A percentile compares a stretch with the other conserved stretches of the same genome.
Evolutionary conservation across 2,797 vertebrate genomes (phyloP).

Genomic region (Micropoecilia bifurca): DNA sequence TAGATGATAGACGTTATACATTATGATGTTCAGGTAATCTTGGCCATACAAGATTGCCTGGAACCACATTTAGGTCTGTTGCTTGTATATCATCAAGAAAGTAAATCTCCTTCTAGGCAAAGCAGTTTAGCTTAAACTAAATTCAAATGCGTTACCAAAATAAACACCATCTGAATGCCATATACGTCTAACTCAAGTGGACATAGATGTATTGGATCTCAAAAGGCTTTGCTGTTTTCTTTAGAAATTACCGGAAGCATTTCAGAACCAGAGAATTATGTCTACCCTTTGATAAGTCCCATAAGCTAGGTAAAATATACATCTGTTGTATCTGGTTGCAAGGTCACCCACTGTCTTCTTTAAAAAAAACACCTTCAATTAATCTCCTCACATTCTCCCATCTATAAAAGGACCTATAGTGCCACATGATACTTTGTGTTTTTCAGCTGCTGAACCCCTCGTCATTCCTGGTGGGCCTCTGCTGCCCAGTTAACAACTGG

Average conservation of each 20-base stretch:
- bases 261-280: constrained; percentile 10
- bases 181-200: neutral
- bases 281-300: neutral
- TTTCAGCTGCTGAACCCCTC: constrained; percentile 13
- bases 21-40: neutral
- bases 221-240: neutral
- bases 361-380: neutral
- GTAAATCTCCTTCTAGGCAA: neutral
- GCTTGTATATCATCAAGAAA: neutral
- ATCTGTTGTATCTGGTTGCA: constrained; percentile 3
- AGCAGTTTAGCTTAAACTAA: neutral
- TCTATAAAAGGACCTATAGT: constrained; percentile 11
- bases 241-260: neutral
- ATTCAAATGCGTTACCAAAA: neutral
- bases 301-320: neutral
- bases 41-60: neutral
- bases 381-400: neutral
- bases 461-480: neutral
- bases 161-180: neutral
- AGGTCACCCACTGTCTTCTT: neutral
- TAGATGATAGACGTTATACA: neutral
- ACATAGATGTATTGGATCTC: neutral
- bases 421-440: constrained; percentile 6
- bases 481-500: neutral
- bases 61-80: neutral